Percentiles rank a stretch among this genome's conserved stretches.
phyloP scores from a whole-genome alignment of 2,113 vertebrate genomes.

The Percopsis transmontana region DNA sequence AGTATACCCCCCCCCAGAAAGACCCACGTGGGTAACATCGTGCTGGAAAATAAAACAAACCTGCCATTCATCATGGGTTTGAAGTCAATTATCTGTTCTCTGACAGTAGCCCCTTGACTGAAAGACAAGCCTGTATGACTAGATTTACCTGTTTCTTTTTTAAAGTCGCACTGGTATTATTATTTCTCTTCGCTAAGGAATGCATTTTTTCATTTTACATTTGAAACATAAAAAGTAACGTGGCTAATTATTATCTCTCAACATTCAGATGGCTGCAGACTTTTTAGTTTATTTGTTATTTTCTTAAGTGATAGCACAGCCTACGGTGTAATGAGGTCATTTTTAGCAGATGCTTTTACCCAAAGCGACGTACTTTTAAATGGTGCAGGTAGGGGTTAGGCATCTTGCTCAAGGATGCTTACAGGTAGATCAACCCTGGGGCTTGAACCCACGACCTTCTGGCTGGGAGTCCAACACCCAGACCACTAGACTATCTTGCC shows the following conservation, averaged over 20 bases:
- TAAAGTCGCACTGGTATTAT: neutral
- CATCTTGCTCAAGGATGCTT: no score
- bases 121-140: neutral
- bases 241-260: neutral
- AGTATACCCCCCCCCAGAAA: neutral
- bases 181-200: no score
- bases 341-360: no score
- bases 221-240: neutral
- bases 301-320: neutral
- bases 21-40: neutral
- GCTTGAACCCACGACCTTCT: no score
- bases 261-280: neutral
- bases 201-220: neutral
- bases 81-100: no score
- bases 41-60: neutral
- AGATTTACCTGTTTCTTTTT: neutral
- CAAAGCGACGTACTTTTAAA: no score
- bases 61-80: neutral
- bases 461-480: no score
- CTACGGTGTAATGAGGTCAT: neutral
- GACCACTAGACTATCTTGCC: no score
- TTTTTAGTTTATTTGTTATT: neutral
- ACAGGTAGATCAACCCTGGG: no score
- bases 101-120: neutral
- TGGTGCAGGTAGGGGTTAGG: no score